Evolutionary conservation across 2,797 vertebrate species (phyloP).

Genomic region (Mallotus villosus): DNA sequence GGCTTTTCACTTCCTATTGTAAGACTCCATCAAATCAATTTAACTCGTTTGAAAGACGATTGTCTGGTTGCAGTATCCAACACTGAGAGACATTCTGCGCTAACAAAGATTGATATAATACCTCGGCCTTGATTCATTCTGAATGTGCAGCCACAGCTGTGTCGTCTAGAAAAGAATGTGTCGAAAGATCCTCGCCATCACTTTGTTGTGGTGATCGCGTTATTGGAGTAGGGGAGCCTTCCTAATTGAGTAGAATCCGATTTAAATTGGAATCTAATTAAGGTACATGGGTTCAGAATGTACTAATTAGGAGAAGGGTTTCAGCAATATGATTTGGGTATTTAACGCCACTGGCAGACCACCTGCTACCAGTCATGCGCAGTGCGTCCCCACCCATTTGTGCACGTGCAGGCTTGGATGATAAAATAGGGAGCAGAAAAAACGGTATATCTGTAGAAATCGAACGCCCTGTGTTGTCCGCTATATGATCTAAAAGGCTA

Average conservation of each 20-base stretch:
- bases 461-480: not conserved
- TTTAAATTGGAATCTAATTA: constrained; percentile 43
- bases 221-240: constrained; percentile 2
- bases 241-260: constrained; percentile 28
- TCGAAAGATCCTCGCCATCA: not conserved
- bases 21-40: constrained; percentile 1
- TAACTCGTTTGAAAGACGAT: not conserved
- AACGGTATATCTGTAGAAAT: not conserved
- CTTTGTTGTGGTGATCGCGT: constrained; percentile 12
- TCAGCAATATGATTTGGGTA: constrained; percentile 8
- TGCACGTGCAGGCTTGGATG: not conserved
- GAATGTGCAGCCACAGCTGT: not conserved
- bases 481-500: not conserved
- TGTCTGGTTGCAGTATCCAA: constrained; percentile 2
- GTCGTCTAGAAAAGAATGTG: not conserved
- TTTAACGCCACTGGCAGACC: constrained; percentile 19
- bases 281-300: constrained; percentile 25
- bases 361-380: constrained; percentile 35
- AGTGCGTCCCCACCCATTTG: not conserved
- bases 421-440: not conserved
- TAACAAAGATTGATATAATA: not conserved
- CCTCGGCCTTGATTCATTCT: not conserved
- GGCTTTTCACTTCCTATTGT: no score
- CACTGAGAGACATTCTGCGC: not conserved
- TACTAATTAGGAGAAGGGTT: constrained; percentile 21